phyloP scores from a whole-genome alignment of 1,140 invertebrate genomes.

The Steinernema khuongi region DNA sequence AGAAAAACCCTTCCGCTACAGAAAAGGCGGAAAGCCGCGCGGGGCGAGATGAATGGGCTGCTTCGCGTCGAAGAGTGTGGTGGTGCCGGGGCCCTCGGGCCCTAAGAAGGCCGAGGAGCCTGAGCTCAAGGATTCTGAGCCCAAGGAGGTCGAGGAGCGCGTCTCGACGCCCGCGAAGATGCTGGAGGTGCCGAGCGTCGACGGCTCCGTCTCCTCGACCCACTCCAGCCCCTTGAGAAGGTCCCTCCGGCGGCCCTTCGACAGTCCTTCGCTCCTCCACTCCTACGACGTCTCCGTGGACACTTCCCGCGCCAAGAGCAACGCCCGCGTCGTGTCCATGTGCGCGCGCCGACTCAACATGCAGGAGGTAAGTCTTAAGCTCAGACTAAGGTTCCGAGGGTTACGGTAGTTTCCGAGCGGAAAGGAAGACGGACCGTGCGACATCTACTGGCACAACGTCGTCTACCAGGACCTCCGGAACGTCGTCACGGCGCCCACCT shows the following conservation, averaged over 20 bases:
- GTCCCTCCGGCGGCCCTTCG: neutral
- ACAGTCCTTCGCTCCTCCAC: neutral
- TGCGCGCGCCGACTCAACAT: constrained; percentile 51
- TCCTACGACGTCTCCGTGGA: constrained; percentile 38
- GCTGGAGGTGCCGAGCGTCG: neutral
- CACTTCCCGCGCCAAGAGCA: constrained; percentile 53
- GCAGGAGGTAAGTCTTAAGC: constrained; percentile 42
- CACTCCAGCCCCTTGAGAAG: neutral
- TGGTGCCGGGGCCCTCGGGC: neutral
- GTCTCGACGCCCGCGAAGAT: neutral
- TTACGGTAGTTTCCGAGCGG: constrained; percentile 57
- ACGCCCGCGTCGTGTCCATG: constrained; percentile 53
- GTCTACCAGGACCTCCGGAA: constrained; percentile 59
- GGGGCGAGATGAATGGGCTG: constrained; percentile 8
- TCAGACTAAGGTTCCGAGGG: constrained; percentile 7
- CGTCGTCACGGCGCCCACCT: constrained; percentile 54
- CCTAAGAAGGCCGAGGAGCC: neutral
- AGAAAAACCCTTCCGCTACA: neutral
- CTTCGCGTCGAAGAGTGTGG: neutral
- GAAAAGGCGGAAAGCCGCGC: neutral
- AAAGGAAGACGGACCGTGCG: constrained; percentile 56
- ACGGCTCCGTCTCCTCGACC: neutral
- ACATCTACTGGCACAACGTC: constrained; percentile 61
- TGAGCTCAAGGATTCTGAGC: neutral
- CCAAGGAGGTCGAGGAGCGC: neutral